Base-by-base conservation (phyloP, 2,888 invertebrate genomes). In the Trachelus tabidus region DNA sequence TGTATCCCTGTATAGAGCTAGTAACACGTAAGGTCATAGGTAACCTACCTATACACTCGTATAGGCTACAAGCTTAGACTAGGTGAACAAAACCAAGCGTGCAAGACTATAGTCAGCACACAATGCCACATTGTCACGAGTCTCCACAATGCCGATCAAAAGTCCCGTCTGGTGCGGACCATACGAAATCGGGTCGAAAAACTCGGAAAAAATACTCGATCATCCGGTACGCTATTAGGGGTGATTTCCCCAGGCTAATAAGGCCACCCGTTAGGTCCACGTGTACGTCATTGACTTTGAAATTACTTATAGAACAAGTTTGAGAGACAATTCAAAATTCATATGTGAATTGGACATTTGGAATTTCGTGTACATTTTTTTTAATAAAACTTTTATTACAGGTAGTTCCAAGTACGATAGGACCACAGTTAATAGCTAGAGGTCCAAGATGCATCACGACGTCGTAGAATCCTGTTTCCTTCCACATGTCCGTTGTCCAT, bases 71-170 rank as follows among this genome's bases (percentile, higher is more conserved):
- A 23, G 56, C 23, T 56, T 15, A 56, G 33, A 15, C 40, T 73
- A 31, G 12, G 35, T 78, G 82, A 82, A 87, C 86, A 87, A 86
- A 87, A 86, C 83, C 83, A 82, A 77, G 80, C 79, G 82, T 80
- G 86, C 81, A 89, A 90, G 87, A 89, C 89, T 87, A 85, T 86
- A 82, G 84, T 81, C 79, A 81, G 79, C 78, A 82, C 80, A 89
- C 90, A 90, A 90, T 90, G 85, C 82, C 81, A 85, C 88, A 87
- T 89, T 90, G 89, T 88, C 84, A 87, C 87, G 84, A 74, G 82
- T 83, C 83, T 84, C 81, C 80, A 88, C 87, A 90, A 89, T 86
- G 84, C 82, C 81, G 77, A 77, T 81, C 79, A 82, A 81, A 81
- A 78, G 79, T 68, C 79, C 76, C 76, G 34, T 34, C n/a, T 33